Evolutionary conservation across 2,113 vertebrate genomes (phyloP), one percentile per base, ranked within the genome.

Genomic region (Sinocyclocheilus anophthalmus): DNA sequence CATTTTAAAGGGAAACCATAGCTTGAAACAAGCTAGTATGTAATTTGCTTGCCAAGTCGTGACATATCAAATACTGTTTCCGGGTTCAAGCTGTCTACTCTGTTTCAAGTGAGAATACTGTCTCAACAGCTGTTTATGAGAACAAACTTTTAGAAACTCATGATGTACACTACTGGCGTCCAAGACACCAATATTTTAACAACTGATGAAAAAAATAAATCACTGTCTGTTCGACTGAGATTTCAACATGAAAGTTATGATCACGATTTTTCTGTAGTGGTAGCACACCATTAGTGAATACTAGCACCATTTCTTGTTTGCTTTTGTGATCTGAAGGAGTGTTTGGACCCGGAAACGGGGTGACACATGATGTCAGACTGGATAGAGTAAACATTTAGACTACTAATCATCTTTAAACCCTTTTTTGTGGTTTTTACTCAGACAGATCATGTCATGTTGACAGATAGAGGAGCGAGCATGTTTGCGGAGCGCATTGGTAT

Each of bases 401-500:
- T 50, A 24, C 42, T 76, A 76, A 76, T 50, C 12, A 18, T 55
- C 24, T 77, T 18, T 55, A 10, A 55, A 20, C 8, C 9, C 1
- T 26, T 48, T 26, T 30, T 50, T 55, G 50, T 39, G 50, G 3
- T 73, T 83, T 83, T 83, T 67, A 73, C 79, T 85, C 89, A 96
- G 95, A 96, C 94, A 3, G 72, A 90, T 20, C 93, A 95, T 42
- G 5, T 90, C 84, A 93, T 95, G 91, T 57, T 95, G 85, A 93
- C 95, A 4, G 91, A 90, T 77, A 82, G 39, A 90, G 95, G 94
- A 11, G 94, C 94, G 1, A 94, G 93, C 91, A 84, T 87, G 85
- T 95, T 95, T 92, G 94, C 94, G 50, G 92, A 95, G 81, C 92
- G 89, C 70, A 88, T 93, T 3, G 94, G 93, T 10, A n/a, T 94